A percentile compares a stretch with the other conserved stretches of the same genome.
Conservation (phyloP, 2,888 invertebrate genomes). For the Oscheius onirici region DNA sequence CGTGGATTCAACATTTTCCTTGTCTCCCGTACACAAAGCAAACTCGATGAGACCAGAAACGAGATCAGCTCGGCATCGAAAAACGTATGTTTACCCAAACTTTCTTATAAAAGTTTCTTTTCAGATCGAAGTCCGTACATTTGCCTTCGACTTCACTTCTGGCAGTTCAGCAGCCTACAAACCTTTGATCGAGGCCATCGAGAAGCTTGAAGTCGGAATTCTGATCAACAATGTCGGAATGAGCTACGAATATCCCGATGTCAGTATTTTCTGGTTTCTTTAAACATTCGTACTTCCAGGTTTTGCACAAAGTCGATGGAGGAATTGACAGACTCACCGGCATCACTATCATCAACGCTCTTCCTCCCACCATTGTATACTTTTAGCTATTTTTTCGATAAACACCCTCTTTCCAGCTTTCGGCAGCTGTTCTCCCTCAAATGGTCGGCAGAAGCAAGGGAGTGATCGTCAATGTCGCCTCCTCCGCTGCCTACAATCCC, state of each 20-base stretch:
- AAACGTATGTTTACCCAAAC: slow-evolving; percentile 30
- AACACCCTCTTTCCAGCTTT: slow-evolving; percentile 79
- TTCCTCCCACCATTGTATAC: slow-evolving; percentile 79
- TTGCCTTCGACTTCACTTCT: slow-evolving; percentile 65
- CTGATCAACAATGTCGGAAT: slow-evolving; percentile 90
- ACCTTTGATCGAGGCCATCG: slow-evolving; percentile 56
- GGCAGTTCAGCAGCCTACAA: slow-evolving; percentile 56
- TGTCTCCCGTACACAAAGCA: slow-evolving; percentile 66
- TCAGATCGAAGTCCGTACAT: slow-evolving; percentile 60
- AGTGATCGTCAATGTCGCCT: slow-evolving; percentile 88
- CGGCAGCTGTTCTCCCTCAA: slow-evolving; percentile 83
- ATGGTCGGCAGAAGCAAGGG: slow-evolving; percentile 86
- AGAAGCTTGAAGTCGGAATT: slow-evolving; percentile 62
- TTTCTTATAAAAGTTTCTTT: background rate
- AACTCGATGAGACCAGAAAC: slow-evolving; percentile 65
- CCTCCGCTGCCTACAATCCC: slow-evolving; percentile 83
- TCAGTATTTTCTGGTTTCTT: background rate
- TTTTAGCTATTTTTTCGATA: background rate
- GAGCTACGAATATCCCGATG: slow-evolving; percentile 85
- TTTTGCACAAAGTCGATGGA: slow-evolving; percentile 65
- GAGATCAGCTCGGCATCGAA: slow-evolving; percentile 60
- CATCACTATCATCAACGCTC: slow-evolving; percentile 83
- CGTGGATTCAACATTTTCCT: slow-evolving; percentile 68
- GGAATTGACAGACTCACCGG: slow-evolving; percentile 61
- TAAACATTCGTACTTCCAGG: slow-evolving; percentile 19